Base-by-base conservation (phyloP, 2,797 vertebrate genomes). In the Spondyliosoma cantharus region DNA sequence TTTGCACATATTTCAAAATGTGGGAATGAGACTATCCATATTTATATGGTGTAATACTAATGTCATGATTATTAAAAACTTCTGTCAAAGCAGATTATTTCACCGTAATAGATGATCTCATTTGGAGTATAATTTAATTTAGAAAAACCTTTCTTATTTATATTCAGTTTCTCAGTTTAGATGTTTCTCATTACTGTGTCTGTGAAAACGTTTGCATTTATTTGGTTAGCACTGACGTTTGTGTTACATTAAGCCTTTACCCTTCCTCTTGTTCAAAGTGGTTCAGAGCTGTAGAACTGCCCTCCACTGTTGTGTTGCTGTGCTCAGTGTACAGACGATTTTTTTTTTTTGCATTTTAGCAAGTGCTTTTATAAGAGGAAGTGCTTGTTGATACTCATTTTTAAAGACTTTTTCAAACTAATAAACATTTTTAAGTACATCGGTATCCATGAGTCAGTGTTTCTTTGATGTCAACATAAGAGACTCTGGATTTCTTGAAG, bases 321-420 rank as follows among this genome's bases (percentile, higher is more conserved):
- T 87, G 80, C 48, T 67, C 64, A 93, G 95, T 97, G 95, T 96
- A 95, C 95, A 95, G 93, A 94, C 95, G 92, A 78, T 93, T 94
- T 93, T 94, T 94, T 95, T 96, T 96, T 95, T 93, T 94, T 96
- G 96, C 95, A 96, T 96, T 97, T 96, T 95, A 95, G 94, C 95
- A 96, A 92, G 94, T 96, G 91, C 76, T 93, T 94, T 97, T 97
- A 95, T 96, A 96, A 97, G 96, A 94, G 93, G 95, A 97, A 96
- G 95, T 97, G 96, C 94, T 98, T 95, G 95, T 96, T 96, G 93
- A 96, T 96, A 95, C 96, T 89, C 76, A 81, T 97, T 95, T 97
- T 92, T 96, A 94, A 96, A 96, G 94, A 96, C 95, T 96, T 98
- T 91, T 87, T 90, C 78, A 96, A 96, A 96, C 94, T 93, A 97